Percentiles rank a stretch among this genome's conserved stretches.
phyloP scores from a whole-genome alignment of 2,113 vertebrate genomes.

The Scolopax mira region DNA sequence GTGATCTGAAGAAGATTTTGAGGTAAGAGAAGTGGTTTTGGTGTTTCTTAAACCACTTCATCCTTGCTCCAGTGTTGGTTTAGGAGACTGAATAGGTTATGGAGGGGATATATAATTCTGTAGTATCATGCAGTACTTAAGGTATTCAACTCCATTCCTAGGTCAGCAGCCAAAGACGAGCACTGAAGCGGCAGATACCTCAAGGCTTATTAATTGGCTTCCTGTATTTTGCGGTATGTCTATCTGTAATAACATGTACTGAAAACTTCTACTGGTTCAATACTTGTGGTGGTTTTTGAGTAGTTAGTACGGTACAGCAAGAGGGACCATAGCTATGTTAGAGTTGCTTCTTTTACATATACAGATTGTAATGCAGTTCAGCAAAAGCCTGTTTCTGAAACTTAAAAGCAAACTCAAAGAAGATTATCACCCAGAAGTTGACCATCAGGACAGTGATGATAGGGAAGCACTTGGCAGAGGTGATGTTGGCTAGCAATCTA shows the following conservation, averaged over 20 bases:
- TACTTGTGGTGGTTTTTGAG: background rate
- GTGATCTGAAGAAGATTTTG: background rate
- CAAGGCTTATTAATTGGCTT: background rate
- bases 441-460: background rate
- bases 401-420: background rate
- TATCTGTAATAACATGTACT: background rate
- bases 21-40: background rate
- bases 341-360: background rate
- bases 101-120: background rate
- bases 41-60: background rate
- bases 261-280: background rate
- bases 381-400: background rate
- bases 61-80: background rate
- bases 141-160: background rate
- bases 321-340: background rate
- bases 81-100: background rate
- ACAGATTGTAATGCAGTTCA: background rate
- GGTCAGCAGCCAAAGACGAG: background rate
- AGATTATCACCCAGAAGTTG: background rate
- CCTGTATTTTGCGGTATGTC: background rate
- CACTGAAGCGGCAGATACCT: background rate
- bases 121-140: background rate
- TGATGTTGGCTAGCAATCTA: background rate
- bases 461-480: background rate
- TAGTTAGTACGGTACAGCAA: background rate